Evolutionary conservation across 2,113 vertebrate genomes (phyloP), one percentile per base, ranked within the genome.

Genomic region (Sceloporus undulatus): DNA sequence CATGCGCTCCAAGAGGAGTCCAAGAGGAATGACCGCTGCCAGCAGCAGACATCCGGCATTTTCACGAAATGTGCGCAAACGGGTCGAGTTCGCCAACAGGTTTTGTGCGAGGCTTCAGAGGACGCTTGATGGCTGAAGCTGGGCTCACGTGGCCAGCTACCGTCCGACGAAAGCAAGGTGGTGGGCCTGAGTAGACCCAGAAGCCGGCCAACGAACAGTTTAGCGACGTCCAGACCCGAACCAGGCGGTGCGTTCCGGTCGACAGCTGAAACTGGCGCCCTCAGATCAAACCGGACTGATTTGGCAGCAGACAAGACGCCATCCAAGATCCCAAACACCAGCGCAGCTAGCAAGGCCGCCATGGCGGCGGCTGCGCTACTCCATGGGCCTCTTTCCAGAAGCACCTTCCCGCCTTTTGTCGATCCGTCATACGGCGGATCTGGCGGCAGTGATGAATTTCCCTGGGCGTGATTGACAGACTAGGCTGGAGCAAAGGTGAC

Each of bases 261-360:
- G 95, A 97, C 40, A 85, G 73, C 92, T 95, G 4, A 96, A 97
- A 82, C 93, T 91, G 1, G n/a, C 94, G 94, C 18, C 93, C 96
- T 84, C 91, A 95, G 84, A 96, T 98, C 59, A 97, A 97, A 86
- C 98, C 98, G 54, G 97, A 97, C 96, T 62, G 98, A 99, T 96
- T 98, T 97, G 75, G n/a, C 97, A 98, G 92, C 98, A 0, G 98
- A 98, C 80, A 96, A 97, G 92, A 95, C 97, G 71, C 98, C 98
- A 0, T 99, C 99, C 0, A 97, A 98, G 10, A 99, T 99, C 86
- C 99, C 98, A 79, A 99, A n/a, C 98, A 0, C 98, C 98, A n/a
- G 0, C 95, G 97, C 89, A 97, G 96, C 84, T 97, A 95, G n/a
- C 88, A 95, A 92, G 82, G 75, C 40, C 21, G 86, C 70, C 1